Conservation (phyloP, 2,888 invertebrate species). For the Noctua janthe region DNA sequence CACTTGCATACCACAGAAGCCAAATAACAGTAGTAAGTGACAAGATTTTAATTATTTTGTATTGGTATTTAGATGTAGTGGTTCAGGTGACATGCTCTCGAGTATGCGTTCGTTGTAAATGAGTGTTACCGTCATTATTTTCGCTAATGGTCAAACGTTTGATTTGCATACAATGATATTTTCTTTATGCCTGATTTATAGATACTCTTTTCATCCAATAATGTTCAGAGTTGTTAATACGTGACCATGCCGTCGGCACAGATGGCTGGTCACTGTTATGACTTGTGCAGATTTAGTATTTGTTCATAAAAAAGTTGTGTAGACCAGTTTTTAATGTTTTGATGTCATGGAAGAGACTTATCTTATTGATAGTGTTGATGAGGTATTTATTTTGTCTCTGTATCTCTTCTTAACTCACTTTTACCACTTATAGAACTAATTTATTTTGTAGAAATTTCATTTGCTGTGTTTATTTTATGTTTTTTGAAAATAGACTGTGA, state of each 20-base stretch:
- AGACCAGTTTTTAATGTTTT: constrained; percentile 59
- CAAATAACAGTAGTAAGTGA: constrained; percentile 84
- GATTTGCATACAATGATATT: constrained; percentile 87
- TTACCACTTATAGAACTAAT: constrained; percentile 7
- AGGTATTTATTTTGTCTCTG: constrained; percentile 73
- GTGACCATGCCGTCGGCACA: constrained; percentile 67
- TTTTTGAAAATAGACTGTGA: constrained; percentile 15
- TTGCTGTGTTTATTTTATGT: constrained; percentile 11
- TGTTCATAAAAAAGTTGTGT: constrained; percentile 47
- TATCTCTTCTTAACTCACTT: constrained; percentile 28
- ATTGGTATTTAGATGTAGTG: constrained; percentile 73
- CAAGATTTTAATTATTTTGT: constrained; percentile 73
- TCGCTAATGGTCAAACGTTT: constrained; percentile 82
- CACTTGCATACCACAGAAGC: constrained; percentile 77
- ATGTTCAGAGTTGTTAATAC: constrained; percentile 66
- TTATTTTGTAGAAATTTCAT: constrained; percentile 29
- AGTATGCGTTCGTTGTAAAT: constrained; percentile 75
- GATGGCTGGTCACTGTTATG: constrained; percentile 57
- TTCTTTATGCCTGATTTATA: constrained; percentile 77
- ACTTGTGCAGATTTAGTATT: constrained; percentile 45
- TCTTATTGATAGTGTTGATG: constrained; percentile 81
- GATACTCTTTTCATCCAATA: constrained; percentile 71
- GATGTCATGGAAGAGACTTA: constrained; percentile 78
- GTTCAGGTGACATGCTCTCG: constrained; percentile 77
- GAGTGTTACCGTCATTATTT: constrained; percentile 78